A percentile compares a stretch with the other conserved stretches of the same genome.
phyloP scores from a whole-genome alignment of 2,888 invertebrate genomes.

The Meta bourneti region DNA sequence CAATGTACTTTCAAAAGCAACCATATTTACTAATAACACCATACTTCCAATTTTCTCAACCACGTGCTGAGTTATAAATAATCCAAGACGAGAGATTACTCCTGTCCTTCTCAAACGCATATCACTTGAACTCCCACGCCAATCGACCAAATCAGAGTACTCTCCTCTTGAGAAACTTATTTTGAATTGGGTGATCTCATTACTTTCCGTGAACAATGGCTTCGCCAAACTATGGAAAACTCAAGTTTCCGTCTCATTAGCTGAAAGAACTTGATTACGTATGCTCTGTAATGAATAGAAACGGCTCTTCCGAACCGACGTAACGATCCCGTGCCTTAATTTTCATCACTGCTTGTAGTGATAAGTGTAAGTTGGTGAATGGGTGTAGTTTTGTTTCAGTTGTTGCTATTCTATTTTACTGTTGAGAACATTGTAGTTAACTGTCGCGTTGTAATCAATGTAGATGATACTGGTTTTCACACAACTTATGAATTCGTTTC shows the following conservation, averaged over 20 bases:
- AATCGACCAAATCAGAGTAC: not conserved
- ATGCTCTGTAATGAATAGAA: conserved; percentile 20
- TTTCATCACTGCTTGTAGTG: not conserved
- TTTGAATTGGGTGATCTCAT: conserved; percentile 12
- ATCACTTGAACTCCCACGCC: too few species aligned
- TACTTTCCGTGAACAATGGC: conserved; percentile 31
- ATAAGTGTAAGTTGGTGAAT: not conserved
- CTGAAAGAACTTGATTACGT: conserved; percentile 23
- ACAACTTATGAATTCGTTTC: not conserved
- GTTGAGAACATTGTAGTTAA: not conserved
- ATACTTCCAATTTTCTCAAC: too few species aligned
- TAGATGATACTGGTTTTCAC: not conserved
- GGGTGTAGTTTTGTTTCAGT: too few species aligned
- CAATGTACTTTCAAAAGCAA: too few species aligned
- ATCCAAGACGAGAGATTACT: too few species aligned
- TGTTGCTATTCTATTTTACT: too few species aligned
- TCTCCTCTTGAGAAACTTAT: conserved; percentile 5
- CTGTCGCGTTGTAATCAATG: not conserved
- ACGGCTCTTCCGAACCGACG: not conserved
- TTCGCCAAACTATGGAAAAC: conserved; percentile 41
- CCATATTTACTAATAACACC: too few species aligned
- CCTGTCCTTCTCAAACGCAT: too few species aligned
- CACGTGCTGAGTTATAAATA: too few species aligned
- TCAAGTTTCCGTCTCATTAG: conserved; percentile 43
- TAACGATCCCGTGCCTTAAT: not conserved